phyloP scores from a whole-genome alignment of 1,140 invertebrate species.

The Eulimnadia texana region DNA sequence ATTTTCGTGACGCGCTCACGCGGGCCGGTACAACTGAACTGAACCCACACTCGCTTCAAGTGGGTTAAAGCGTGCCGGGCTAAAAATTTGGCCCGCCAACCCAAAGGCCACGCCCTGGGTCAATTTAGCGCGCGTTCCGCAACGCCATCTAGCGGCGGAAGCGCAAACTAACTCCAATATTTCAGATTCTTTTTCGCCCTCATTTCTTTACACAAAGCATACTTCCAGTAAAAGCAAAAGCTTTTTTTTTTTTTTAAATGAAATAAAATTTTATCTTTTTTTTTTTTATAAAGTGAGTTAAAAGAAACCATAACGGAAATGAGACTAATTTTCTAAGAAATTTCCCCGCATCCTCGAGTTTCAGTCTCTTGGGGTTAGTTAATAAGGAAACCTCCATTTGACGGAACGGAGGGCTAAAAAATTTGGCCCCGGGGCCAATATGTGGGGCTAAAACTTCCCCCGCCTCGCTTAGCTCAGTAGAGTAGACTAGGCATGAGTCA shows the following conservation, averaged over 20 bases:
- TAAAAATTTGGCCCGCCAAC: not conserved
- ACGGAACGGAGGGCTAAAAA: no score
- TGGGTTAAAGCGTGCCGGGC: not conserved
- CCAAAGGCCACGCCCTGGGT: not conserved
- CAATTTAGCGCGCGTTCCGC: not conserved
- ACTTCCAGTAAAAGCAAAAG: not conserved
- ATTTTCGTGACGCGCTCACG: not conserved
- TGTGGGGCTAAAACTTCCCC: no score
- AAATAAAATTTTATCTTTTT: not conserved
- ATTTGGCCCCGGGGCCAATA: no score
- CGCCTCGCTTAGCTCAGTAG: no score
- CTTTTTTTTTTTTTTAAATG: not conserved
- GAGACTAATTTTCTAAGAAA: no score
- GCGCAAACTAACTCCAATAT: not conserved
- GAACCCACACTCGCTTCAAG: not conserved
- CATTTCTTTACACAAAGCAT: not conserved
- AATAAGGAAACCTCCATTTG: no score
- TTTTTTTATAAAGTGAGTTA: no score
- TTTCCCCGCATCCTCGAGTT: no score
- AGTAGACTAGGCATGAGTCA: no score
- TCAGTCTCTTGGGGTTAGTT: no score
- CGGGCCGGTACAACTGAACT: not conserved
- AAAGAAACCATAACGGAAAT: no score
- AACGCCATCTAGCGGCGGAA: not conserved
- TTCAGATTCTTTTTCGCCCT: not conserved